Base-by-base conservation (phyloP, 2,888 invertebrate genomes). In the Oscheius onirici region DNA sequence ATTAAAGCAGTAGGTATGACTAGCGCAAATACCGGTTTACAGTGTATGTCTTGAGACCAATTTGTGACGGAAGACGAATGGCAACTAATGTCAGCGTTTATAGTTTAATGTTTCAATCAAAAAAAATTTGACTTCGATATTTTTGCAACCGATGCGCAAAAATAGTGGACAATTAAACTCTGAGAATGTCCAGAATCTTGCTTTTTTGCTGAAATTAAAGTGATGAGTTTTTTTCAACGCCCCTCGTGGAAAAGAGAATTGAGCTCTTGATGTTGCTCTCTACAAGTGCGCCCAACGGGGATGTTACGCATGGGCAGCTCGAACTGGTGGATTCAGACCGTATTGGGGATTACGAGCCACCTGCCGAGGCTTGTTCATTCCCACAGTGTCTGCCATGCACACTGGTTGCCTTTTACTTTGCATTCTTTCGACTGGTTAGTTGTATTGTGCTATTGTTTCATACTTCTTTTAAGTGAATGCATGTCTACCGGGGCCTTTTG, bases 401-500 rank as follows among this genome's bases (percentile, higher is more conserved):
- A 49, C 49, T 28, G 63, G 63, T 63, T 46, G 63, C 20, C 49
- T 63, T 63, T 28, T 63, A 26, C 63, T 63, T 63, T 63, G 44
- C 13, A 46, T 17, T 49, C 15, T 44, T 46, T 17, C 46, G 22
- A n/a, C 49, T 22, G 46, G 34, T 63, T 22, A 26, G 28, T 8
- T 2, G 6, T 49, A n/a, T 28, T 26, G 11, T 26, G 6, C 1
- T 17, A 5, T 11, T 46, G n/a, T n/a, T n/a, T 13, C 22, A 15
- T 20, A 11, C 40, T 10, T n/a, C 49, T 24, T 28, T 63, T 63
- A 10, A 63, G 63, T 46, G 1, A 63, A 34, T 28, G 63, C 68
- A 26, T 76, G 79, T 26, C 66, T 79, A n/a, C 79, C 79, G 0
- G 76, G 75, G 17, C 79, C 79, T 43, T 74, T 77, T 2, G 69